These are phyloP conservation scores for Tychaedon coryphoeus DNA, from an alignment of 2,113 vertebrate species.

Conservation along the genomic window DNA sequence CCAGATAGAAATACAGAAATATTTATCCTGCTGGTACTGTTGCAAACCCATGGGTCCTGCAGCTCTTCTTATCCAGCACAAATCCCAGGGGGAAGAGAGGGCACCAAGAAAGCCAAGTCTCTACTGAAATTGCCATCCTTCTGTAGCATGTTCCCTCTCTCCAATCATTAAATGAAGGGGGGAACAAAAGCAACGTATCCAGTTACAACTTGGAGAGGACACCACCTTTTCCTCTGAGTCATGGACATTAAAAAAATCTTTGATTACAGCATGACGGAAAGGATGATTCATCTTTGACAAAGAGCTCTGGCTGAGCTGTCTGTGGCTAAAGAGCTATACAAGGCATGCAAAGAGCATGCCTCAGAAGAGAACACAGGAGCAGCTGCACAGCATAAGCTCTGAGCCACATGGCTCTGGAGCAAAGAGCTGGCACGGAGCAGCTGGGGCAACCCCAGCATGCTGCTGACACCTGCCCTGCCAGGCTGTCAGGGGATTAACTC, in stretches of 20 bases:
- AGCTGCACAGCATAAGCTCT: not conserved
- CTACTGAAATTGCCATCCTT: not conserved
- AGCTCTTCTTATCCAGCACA: not conserved
- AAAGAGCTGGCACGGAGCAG: not conserved
- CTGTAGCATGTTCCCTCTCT: not conserved
- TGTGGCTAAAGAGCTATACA: not conserved
- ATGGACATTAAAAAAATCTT: not conserved
- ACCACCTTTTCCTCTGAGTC: not conserved
- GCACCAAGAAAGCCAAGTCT: not conserved
- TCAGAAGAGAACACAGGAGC: not conserved
- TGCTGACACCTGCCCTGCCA: not conserved
- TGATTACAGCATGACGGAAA: not conserved
- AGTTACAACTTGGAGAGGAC: not conserved
- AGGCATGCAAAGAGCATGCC: not conserved
- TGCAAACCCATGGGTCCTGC: not conserved
- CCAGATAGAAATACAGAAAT: conserved; percentile 29
- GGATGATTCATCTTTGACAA: not conserved
- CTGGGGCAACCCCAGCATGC: not conserved
- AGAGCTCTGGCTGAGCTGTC: not conserved
- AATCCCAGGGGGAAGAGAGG: not conserved
- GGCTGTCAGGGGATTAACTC: not conserved
- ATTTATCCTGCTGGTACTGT: conserved; percentile 38
- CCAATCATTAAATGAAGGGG: not conserved
- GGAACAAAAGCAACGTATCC: not conserved
- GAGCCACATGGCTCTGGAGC: not conserved